Conservation (phyloP, 2,888 invertebrate genomes). For the Microctonus brassicae region DNA sequence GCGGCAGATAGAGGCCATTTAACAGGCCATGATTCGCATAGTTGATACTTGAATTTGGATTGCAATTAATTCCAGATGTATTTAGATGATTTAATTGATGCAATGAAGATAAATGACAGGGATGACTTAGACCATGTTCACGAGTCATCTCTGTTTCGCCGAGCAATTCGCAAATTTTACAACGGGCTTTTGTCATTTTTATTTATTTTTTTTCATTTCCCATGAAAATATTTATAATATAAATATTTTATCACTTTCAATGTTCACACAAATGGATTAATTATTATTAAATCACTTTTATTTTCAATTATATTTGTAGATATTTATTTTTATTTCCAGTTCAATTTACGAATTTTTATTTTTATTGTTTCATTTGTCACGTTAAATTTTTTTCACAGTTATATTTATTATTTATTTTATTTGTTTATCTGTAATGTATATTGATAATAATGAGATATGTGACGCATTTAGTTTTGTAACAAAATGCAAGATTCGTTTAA, state of each 20-base stretch:
- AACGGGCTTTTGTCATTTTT: slow-evolving; percentile 61
- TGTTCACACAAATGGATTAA: background rate
- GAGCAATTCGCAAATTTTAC: slow-evolving; percentile 61
- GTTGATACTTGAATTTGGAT: slow-evolving; percentile 46
- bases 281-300: slow-evolving; percentile 15
- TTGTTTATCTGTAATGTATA: background rate
- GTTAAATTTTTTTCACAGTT: background rate
- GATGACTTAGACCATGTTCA: slow-evolving; percentile 58
- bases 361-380: slow-evolving; percentile 20
- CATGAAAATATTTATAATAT: background rate
- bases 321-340: slow-evolving; percentile 6
- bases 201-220: background rate
- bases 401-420: background rate
- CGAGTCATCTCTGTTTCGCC: slow-evolving; percentile 53
- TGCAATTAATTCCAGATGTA: slow-evolving; percentile 54
- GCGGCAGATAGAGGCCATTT: slow-evolving; percentile 71
- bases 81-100: slow-evolving; percentile 58
- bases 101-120: slow-evolving; percentile 59
- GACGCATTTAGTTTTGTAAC: slow-evolving; percentile 5
- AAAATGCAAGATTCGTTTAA: slow-evolving; percentile 43
- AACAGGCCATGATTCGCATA: slow-evolving; percentile 58
- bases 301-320: slow-evolving; percentile 9
- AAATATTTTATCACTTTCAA: background rate
- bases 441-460: too few species aligned
- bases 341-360: background rate